Evolutionary conservation across 2,888 invertebrate species (phyloP).

Genomic region (Pandemis cinnamomeana): DNA sequence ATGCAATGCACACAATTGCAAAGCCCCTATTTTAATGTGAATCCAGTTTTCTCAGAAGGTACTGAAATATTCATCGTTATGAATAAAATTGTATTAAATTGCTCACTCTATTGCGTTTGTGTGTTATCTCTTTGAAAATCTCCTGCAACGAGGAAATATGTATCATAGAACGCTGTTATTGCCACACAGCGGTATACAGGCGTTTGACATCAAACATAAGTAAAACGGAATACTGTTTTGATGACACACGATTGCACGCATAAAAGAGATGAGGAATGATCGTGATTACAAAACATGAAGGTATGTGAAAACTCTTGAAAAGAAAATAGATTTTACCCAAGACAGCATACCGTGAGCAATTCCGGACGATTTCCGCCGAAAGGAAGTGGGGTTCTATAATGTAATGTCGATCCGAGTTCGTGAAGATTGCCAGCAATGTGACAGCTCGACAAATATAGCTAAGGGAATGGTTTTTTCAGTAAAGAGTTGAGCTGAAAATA

Average conservation of each 20-base stretch:
- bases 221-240: conserved; percentile 5
- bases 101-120: not conserved
- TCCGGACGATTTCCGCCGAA: conserved; percentile 58
- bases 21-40: too few species aligned
- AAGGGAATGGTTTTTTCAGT: conserved; percentile 11
- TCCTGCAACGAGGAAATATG: conserved; percentile 11
- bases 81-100: conserved; percentile 4
- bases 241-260: conserved; percentile 9
- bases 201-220: conserved; percentile 12
- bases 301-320: conserved; percentile 38
- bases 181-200: conserved; percentile 15
- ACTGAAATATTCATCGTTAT: not conserved
- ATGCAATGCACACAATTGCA: too few species aligned
- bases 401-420: conserved; percentile 54
- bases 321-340: conserved; percentile 53
- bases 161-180: conserved; percentile 11
- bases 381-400: conserved; percentile 50
- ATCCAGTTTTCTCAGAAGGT: too few species aligned
- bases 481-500: conserved; percentile 5
- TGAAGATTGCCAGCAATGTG: conserved; percentile 42
- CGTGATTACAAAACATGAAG: conserved; percentile 37
- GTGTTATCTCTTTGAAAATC: not conserved
- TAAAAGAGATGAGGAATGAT: conserved; percentile 32
- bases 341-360: conserved; percentile 54
- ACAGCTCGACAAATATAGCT: conserved; percentile 33